Conservation (phyloP, 2,113 vertebrate genomes). For the Setophaga coronata region DNA sequence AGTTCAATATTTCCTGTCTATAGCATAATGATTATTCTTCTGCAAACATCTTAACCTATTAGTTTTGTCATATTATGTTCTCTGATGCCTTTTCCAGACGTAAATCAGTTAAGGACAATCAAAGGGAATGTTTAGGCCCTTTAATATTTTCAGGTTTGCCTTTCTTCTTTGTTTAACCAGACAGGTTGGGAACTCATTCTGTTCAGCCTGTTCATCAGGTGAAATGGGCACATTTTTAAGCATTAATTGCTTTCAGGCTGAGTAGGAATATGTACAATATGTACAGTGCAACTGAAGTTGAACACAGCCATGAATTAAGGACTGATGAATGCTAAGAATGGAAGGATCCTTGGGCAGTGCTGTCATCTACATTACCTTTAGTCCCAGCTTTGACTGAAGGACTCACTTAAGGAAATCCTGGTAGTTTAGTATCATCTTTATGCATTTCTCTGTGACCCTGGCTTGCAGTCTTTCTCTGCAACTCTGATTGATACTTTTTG, state of each 20-base stretch:
- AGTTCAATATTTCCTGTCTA: conserved; percentile 31
- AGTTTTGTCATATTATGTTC: conserved; percentile 75
- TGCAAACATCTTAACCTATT: conserved; percentile 63
- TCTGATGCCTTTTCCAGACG: conserved; percentile 83
- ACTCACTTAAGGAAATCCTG: background rate
- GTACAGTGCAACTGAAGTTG: background rate
- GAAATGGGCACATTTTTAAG: conserved; percentile 67
- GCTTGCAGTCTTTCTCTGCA: background rate
- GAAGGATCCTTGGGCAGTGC: background rate
- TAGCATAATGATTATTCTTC: conserved; percentile 32
- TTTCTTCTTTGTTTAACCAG: conserved; percentile 52
- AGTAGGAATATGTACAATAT: background rate
- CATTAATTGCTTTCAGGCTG: conserved; percentile 76
- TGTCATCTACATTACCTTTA: background rate
- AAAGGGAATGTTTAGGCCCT: conserved; percentile 71
- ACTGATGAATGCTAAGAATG: background rate
- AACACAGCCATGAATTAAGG: background rate
- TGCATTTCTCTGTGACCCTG: background rate
- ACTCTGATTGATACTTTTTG: background rate
- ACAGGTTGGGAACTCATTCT: conserved; percentile 18
- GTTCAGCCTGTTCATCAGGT: conserved; percentile 59
- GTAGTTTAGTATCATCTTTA: background rate
- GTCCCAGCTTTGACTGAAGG: background rate
- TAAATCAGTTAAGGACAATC: conserved; percentile 75
- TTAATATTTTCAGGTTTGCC: conserved; percentile 29